Evolutionary conservation across 2,888 invertebrate genomes (phyloP).

Genomic region (Pilophorus perplexus): DNA sequence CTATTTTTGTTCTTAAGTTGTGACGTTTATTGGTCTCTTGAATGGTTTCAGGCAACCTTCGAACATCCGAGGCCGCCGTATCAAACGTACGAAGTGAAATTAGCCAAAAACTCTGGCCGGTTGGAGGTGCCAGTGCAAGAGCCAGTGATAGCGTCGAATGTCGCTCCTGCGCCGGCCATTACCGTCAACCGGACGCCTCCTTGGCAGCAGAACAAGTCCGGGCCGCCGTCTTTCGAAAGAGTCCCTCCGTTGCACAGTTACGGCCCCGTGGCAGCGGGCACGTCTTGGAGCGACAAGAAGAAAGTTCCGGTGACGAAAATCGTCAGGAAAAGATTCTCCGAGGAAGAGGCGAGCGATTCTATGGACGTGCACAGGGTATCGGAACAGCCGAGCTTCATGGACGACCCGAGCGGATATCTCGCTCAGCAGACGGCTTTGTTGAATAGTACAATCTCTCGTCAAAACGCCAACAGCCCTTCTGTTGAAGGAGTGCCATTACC

Average conservation of each 20-base stretch:
- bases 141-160: neutral
- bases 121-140: conserved; percentile 15
- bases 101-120: conserved; percentile 6
- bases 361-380: conserved; percentile 49
- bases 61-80: conserved; percentile 18
- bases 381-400: conserved; percentile 69
- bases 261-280: conserved; percentile 56
- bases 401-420: conserved; percentile 86
- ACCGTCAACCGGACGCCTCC: conserved; percentile 46
- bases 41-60: conserved; percentile 21
- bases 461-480: conserved; percentile 45
- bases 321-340: conserved; percentile 55
- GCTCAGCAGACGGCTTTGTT: conserved; percentile 85
- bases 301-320: conserved; percentile 51
- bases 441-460: conserved; percentile 71
- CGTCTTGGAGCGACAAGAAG: conserved; percentile 57
- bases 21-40: no score
- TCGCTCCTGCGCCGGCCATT: conserved; percentile 1
- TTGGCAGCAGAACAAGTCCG: conserved; percentile 46
- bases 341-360: conserved; percentile 51
- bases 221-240: conserved; percentile 57
- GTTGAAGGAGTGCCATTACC: conserved; percentile 53
- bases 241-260: conserved; percentile 65
- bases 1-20: no score
- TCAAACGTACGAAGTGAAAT: conserved; percentile 29